These are phyloP conservation scores for Drosophila fuyamai DNA, from an alignment of 1,140 invertebrate genomes.

Conservation along the genomic window DNA sequence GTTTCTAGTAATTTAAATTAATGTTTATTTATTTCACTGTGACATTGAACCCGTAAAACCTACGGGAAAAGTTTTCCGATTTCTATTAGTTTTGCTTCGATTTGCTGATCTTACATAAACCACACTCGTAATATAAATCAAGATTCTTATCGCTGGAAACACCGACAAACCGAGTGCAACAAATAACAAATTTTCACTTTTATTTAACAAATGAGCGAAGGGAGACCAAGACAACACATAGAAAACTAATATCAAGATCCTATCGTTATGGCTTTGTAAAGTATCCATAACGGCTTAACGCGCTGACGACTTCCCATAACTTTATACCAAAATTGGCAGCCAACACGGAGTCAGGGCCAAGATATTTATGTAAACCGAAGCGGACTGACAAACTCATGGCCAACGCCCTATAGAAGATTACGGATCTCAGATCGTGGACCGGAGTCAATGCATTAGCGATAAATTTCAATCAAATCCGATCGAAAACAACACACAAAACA, in stretches of 20 bases:
- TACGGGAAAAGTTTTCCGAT: constrained; percentile 7
- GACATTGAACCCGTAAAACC: constrained; percentile 10
- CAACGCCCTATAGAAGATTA: constrained; percentile 61
- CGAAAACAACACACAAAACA: constrained; percentile 51
- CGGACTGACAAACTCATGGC: constrained; percentile 8
- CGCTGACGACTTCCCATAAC: constrained; percentile 51
- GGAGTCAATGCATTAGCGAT: constrained; percentile 61
- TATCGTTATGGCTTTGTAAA: constrained; percentile 46
- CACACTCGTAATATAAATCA: constrained; percentile 59
- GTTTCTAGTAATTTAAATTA: too few species aligned
- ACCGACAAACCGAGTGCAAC: constrained; percentile 40
- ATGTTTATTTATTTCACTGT: neutral
- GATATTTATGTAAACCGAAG: constrained; percentile 36
- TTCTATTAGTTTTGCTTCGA: constrained; percentile 14
- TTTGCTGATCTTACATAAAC: constrained; percentile 30
- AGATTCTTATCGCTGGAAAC: constrained; percentile 45
- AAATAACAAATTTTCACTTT: constrained; percentile 75
- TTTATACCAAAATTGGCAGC: constrained; percentile 57
- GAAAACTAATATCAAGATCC: constrained; percentile 16
- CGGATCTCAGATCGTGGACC: constrained; percentile 53
- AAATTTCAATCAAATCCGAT: constrained; percentile 74
- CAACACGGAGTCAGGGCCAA: constrained; percentile 24
- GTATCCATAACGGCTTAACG: constrained; percentile 55
- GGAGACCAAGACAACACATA: neutral
- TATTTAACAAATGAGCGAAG: constrained; percentile 67